These are phyloP conservation scores for Heteromyza rotundicornis DNA, from an alignment of 2,888 invertebrate species.

Conservation along the genomic window DNA sequence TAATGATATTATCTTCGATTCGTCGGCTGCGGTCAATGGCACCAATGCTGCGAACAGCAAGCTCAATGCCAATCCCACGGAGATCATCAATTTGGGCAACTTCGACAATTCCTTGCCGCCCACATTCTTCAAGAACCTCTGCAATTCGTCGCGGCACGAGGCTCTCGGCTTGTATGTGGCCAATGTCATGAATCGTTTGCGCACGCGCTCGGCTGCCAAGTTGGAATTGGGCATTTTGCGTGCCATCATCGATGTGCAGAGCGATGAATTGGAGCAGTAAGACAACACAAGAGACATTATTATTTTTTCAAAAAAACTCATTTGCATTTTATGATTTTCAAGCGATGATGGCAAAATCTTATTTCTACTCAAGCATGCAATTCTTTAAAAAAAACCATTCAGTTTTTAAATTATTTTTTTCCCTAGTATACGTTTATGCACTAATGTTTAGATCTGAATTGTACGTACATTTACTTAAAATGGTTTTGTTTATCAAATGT, in stretches of 20 bases:
- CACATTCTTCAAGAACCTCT: slow-evolving; percentile 59
- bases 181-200: slow-evolving; percentile 59
- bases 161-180: slow-evolving; percentile 60
- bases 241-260: slow-evolving; percentile 58
- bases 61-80: slow-evolving; percentile 17
- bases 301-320: no score
- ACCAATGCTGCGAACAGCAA: slow-evolving; percentile 18
- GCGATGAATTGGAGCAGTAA: slow-evolving; percentile 55
- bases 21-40: slow-evolving; percentile 27
- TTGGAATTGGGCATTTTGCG: slow-evolving; percentile 57
- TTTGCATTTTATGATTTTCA: no score
- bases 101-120: slow-evolving; percentile 58
- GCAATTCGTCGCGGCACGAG: slow-evolving; percentile 57
- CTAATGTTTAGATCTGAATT: no score
- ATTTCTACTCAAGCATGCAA: no score
- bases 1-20: slow-evolving; percentile 57
- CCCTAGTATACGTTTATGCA: no score
- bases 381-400: no score
- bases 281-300: no score
- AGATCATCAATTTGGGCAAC: slow-evolving; percentile 57
- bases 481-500: no score
- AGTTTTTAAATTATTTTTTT: no score
- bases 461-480: no score
- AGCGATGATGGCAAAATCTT: no score
- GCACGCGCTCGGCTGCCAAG: slow-evolving; percentile 50